Evolutionary conservation across 2,888 invertebrate genomes (phyloP), one percentile per base, ranked within the genome.

Genomic region (Spatulosminthurus flaviceps): DNA sequence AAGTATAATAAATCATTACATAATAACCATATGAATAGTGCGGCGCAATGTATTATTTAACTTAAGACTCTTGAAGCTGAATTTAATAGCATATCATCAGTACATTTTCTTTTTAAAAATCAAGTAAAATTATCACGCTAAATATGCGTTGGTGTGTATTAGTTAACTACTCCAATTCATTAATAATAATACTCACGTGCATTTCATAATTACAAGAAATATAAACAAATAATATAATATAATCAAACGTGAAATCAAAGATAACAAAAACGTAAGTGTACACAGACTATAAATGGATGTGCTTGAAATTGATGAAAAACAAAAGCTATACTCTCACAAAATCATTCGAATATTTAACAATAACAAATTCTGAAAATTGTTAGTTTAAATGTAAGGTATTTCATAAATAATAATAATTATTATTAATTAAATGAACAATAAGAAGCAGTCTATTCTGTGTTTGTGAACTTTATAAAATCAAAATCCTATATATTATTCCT

Each of bases 401-500:
- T 19, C n/a, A n/a, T 51, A 51, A n/a, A n/a, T n/a, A n/a, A n/a
- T n/a, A n/a, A n/a, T n/a, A n/a, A n/a, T n/a, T n/a, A n/a, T n/a
- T n/a, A n/a, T n/a, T n/a, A n/a, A 19, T 19, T 51, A 51, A 51
- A 51, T 51, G 51, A 51, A 51, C 51, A 51, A n/a, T n/a, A n/a
- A n/a, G 51, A 51, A 51, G 51, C 51, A 51, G 51, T 51, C 51
- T 51, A 51, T 51, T 51, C 2, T 51, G 16, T 51, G 51, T 51
- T 51, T 51, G 51, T 51, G 51, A 51, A 51, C 51, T 51, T 51
- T 51, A 51, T 19, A 51, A 51, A 51, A 51, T 51, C 51, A 51
- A 51, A n/a, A 51, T 19, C 51, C n/a, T 51, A 51, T 2, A 51
- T 51, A 51, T n/a, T 19, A 1, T 51, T 51, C 16, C 34, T 9